Evolutionary conservation across 2,113 vertebrate genomes (phyloP), one percentile per base, ranked within the genome.

Genomic region (Oxyura jamaicensis): DNA sequence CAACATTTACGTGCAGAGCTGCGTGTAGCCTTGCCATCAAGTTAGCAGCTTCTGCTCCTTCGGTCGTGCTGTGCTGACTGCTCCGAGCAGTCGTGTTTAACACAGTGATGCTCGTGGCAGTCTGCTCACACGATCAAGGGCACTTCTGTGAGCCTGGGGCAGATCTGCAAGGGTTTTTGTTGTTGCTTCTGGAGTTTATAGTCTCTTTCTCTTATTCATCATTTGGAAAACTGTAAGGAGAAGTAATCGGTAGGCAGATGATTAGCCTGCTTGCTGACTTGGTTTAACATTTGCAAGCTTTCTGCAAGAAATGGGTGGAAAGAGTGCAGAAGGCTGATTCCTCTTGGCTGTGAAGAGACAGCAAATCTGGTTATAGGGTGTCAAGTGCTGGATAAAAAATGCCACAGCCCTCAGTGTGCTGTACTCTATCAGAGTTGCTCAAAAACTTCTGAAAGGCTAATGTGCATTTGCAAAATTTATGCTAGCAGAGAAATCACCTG

Each of bases 21-120:
- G 7, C 26, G 7, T 5, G 35, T 11, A 14, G 22, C 8, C 74
- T 39, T 19, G 42, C 35, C 28, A 25, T 35, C n/a, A 28, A 36
- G 29, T 46, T 62, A 81, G 39, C 46, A 31, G 29, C 69, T 71
- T 23, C 56, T 62, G 31, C 52, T 55, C 14, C 62, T 23, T 5
- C 41, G 63, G 63, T n/a, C 1, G 2, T 26, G 28, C 50, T 21
- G 55, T 18, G 74, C 68, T 63, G 44, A 6, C 60, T 36, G 18
- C 69, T 13, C 18, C 10, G 16, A 29, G 67, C 2, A 1, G 46
- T 50, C 3, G 0, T 16, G 8, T 19, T 29, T 35, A 48, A 59
- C 3, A 6, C 41, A 20, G 7, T 4, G 52, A 56, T 44, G 63
- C 28, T 75, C 10, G 1, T 8, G 6, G 35, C 33, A 11, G 0